Evolutionary conservation across 2,113 vertebrate genomes (phyloP).

Genomic region (Charadrius vociferus): DNA sequence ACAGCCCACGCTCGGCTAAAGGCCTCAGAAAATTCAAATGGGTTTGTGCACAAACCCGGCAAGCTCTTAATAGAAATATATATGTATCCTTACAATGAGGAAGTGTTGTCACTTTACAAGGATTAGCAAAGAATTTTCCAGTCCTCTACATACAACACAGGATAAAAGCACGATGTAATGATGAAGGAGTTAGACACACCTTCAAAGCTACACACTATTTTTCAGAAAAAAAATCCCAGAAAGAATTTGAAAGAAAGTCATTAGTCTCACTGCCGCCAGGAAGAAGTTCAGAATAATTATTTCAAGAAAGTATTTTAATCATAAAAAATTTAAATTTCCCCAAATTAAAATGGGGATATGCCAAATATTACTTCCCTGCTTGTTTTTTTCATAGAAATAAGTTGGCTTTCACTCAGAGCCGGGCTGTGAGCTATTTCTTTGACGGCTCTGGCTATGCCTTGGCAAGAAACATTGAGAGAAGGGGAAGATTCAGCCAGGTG

Average conservation of each 20-base stretch:
- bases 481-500: constrained; percentile 85
- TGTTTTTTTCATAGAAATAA: constrained; percentile 82
- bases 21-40: not conserved
- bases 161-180: not conserved
- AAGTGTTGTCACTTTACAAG: not conserved
- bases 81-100: not conserved
- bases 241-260: not conserved
- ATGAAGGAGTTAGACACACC: not conserved
- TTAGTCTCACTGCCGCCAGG: not conserved
- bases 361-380: not conserved
- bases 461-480: constrained; percentile 88
- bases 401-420: constrained; percentile 93
- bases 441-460: constrained; percentile 93
- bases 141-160: not conserved
- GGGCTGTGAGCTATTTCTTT: constrained; percentile 92
- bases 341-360: not conserved
- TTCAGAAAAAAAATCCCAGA: not conserved
- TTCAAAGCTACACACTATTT: not conserved
- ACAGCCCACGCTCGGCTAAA: not conserved
- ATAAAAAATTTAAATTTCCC: not conserved
- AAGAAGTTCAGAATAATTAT: not conserved
- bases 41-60: not conserved
- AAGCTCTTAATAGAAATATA: not conserved
- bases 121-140: not conserved
- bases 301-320: not conserved